Conservation (phyloP, 2,888 invertebrate species). For the Fragum sueziense region DNA sequence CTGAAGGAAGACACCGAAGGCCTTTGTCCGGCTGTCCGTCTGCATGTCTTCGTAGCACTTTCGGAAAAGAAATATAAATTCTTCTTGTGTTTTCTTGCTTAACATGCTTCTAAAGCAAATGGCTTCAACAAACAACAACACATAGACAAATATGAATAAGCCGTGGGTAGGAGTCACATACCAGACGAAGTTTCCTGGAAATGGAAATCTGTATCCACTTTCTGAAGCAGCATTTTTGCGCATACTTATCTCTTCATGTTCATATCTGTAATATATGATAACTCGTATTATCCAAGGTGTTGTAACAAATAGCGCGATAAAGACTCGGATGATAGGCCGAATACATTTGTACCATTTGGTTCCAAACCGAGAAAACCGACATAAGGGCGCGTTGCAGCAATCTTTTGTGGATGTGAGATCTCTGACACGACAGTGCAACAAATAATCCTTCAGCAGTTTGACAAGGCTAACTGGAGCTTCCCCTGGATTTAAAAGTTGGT, state of each 20-base stretch:
- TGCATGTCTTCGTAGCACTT: conserved; percentile 4
- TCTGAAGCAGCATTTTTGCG: not conserved
- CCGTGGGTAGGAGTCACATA: not conserved
- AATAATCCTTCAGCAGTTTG: not conserved
- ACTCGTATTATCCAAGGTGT: not conserved
- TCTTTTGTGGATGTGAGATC: not conserved
- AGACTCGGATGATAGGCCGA: not conserved
- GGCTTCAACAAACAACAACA: not conserved
- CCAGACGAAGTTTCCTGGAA: not conserved
- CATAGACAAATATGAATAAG: not conserved
- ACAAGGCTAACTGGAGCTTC: not conserved
- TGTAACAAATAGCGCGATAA: not conserved
- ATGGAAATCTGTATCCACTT: not conserved
- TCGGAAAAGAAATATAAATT: not conserved
- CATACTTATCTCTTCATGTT: not conserved
- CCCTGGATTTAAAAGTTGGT: not conserved
- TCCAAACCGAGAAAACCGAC: not conserved
- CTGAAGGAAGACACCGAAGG: not conserved
- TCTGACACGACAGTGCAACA: not conserved
- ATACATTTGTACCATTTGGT: not conserved
- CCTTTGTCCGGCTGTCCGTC: not conserved
- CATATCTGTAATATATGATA: conserved; percentile 2
- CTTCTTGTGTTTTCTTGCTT: not conserved
- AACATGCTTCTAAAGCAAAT: not conserved
- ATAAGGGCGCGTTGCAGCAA: not conserved